Percentiles rank a stretch among this genome's conserved stretches.
phyloP scores from a whole-genome alignment of 2,113 vertebrate genomes.

The Rhynchopsitta pachyrhyncha region DNA sequence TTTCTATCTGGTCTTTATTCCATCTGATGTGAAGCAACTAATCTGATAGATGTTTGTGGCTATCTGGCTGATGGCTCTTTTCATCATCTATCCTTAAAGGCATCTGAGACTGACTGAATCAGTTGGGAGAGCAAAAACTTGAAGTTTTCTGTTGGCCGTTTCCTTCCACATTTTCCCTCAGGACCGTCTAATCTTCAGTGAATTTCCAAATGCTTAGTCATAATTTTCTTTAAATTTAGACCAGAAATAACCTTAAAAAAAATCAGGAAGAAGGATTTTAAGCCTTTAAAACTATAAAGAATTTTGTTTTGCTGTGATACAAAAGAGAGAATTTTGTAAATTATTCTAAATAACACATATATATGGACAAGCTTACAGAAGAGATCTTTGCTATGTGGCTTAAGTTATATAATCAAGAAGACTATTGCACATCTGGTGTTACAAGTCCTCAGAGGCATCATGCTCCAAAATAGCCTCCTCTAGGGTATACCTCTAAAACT shows the following conservation, averaged over 20 bases:
- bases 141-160: not conserved
- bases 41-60: not conserved
- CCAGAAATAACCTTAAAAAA: not conserved
- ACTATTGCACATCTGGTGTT: not conserved
- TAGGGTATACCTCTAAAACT: not conserved
- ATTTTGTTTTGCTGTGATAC: not conserved
- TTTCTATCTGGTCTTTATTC: not conserved
- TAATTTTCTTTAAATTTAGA: not conserved
- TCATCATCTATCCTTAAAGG: not conserved
- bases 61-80: not conserved
- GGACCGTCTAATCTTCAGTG: not conserved
- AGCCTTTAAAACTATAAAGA: not conserved
- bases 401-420: not conserved
- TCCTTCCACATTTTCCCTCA: not conserved
- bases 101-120: not conserved
- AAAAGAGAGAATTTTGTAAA: not conserved
- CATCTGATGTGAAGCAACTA: not conserved
- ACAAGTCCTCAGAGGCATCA: not conserved
- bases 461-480: not conserved
- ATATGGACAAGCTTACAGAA: not conserved
- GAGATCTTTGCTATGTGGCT: not conserved
- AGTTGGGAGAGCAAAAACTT: not conserved
- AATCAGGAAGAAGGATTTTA: not conserved
- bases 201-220: not conserved
- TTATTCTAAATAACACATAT: not conserved